These are phyloP conservation scores for Drosophila peninsularis DNA, from an alignment of 2,888 invertebrate genomes.

Conservation along the genomic window DNA sequence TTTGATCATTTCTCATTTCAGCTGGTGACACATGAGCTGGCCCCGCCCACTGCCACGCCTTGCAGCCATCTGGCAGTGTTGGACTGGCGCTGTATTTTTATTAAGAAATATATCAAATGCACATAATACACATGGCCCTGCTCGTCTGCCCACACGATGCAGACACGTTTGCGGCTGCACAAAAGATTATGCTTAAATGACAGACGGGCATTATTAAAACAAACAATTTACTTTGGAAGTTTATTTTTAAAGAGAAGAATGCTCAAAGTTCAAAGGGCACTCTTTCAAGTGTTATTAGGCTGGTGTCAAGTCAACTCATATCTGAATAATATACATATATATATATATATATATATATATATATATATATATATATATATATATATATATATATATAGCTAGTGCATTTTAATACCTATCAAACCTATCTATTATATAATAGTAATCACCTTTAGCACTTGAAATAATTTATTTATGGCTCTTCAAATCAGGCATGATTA, in stretches of 20 bases:
- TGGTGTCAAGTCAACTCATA: background rate
- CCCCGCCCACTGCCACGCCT: slow-evolving; percentile 19
- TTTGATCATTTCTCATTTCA: slow-evolving; percentile 80
- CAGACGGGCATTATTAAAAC: slow-evolving; percentile 28
- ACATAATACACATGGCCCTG: slow-evolving; percentile 64
- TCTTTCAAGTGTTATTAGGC: background rate
- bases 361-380: too few species aligned
- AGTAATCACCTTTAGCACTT: too few species aligned
- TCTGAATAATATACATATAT: background rate
- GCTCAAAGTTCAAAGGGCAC: background rate
- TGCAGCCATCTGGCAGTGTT: slow-evolving; percentile 47
- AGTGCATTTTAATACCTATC: too few species aligned
- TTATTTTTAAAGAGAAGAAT: slow-evolving; percentile 4
- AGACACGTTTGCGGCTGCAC: slow-evolving; percentile 31
- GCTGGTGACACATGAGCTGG: slow-evolving; percentile 59
- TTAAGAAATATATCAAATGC: slow-evolving; percentile 79
- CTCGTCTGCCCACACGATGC: slow-evolving; percentile 21
- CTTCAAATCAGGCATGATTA: background rate
- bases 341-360: too few species aligned
- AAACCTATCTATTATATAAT: too few species aligned
- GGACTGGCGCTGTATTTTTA: slow-evolving; percentile 70
- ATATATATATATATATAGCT: too few species aligned
- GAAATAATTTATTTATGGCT: background rate
- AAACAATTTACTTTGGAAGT: slow-evolving; percentile 13
- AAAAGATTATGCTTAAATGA: slow-evolving; percentile 42